Percentiles rank a stretch among this genome's conserved stretches.
These are phyloP conservation scores for Scaptomyza montana DNA, from an alignment of 1,140 invertebrate genomes.

Conservation along the genomic window DNA sequence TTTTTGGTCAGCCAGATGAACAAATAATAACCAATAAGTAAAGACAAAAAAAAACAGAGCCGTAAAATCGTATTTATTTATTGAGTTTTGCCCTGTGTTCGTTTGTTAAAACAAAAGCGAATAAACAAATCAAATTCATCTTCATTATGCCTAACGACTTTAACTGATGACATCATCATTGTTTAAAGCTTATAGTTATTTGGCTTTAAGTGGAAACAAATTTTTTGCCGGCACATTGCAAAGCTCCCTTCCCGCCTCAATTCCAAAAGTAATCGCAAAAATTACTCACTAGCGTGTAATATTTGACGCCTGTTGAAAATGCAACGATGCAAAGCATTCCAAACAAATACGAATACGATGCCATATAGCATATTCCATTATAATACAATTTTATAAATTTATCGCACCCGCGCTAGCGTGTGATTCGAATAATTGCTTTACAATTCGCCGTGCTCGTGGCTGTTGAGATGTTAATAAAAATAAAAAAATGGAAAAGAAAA, in stretches of 20 bases:
- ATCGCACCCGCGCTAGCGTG: conserved; percentile 55
- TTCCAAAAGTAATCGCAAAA: neutral
- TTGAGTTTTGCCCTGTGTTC: conserved; percentile 2
- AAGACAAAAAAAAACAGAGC: conserved; percentile 7
- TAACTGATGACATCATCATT: conserved; percentile 38
- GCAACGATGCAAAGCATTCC: conserved; percentile 71
- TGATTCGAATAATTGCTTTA: conserved; percentile 80
- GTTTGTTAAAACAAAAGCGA: conserved; percentile 37
- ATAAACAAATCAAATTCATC: conserved; percentile 70
- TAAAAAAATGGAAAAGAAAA: conserved; percentile 48
- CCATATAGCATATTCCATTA: conserved; percentile 8
- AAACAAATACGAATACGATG: conserved; percentile 1
- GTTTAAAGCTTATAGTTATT: conserved; percentile 11
- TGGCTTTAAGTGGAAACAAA: conserved; percentile 27
- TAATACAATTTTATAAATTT: conserved; percentile 47
- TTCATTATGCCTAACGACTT: conserved; percentile 66
- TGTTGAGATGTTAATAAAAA: conserved; percentile 45
- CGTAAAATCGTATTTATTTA: conserved; percentile 5
- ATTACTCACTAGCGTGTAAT: conserved; percentile 9
- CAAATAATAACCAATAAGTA: conserved; percentile 14
- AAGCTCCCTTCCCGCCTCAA: neutral
- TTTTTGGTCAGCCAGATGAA: conserved; percentile 19
- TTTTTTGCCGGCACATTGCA: neutral
- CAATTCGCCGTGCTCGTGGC: conserved; percentile 54
- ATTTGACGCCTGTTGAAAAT: conserved; percentile 58